A percentile compares a stretch with the other conserved stretches of the same genome.
These are phyloP conservation scores for Neoascia interrupta DNA, from an alignment of 2,888 invertebrate species.

Conservation along the genomic window DNA sequence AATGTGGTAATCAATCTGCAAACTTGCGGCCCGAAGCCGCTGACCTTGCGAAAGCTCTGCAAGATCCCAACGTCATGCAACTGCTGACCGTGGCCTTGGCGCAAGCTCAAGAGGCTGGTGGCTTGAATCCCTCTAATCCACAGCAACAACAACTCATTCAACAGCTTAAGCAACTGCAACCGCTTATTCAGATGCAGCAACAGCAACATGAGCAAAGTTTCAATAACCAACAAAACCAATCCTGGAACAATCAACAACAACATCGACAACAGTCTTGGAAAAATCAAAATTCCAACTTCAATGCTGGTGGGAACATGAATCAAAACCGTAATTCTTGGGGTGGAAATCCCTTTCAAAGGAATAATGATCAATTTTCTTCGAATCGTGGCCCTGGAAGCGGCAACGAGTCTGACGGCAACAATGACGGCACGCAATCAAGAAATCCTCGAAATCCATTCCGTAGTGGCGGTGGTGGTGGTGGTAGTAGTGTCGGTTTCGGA, in stretches of 20 bases:
- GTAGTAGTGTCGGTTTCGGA: too few species aligned
- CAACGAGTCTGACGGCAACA: slow-evolving; percentile 78
- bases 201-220: slow-evolving; percentile 10
- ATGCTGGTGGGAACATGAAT: neutral
- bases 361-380: slow-evolving; percentile 39
- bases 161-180: slow-evolving; percentile 52
- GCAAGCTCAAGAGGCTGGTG: slow-evolving; percentile 73
- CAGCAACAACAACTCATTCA: slow-evolving; percentile 46
- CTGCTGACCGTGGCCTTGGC: slow-evolving; percentile 75
- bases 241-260: slow-evolving; percentile 38
- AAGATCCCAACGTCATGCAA: slow-evolving; percentile 77
- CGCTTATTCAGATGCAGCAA: slow-evolving; percentile 37
- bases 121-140: slow-evolving; percentile 9
- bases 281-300: slow-evolving; percentile 27
- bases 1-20: neutral
- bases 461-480: slow-evolving; percentile 13
- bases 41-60: slow-evolving; percentile 74
- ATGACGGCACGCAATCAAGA: slow-evolving; percentile 74
- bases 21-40: slow-evolving; percentile 49
- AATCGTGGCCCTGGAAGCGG: slow-evolving; percentile 77
- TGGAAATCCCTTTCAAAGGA: slow-evolving; percentile 32
- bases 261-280: slow-evolving; percentile 24
- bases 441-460: slow-evolving; percentile 57
- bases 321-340: slow-evolving; percentile 30
- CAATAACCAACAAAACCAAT: slow-evolving; percentile 34